Evolutionary conservation across 2,888 invertebrate species (phyloP), one percentile per base, ranked within the genome.

Genomic region (Sthenelais limicola): DNA sequence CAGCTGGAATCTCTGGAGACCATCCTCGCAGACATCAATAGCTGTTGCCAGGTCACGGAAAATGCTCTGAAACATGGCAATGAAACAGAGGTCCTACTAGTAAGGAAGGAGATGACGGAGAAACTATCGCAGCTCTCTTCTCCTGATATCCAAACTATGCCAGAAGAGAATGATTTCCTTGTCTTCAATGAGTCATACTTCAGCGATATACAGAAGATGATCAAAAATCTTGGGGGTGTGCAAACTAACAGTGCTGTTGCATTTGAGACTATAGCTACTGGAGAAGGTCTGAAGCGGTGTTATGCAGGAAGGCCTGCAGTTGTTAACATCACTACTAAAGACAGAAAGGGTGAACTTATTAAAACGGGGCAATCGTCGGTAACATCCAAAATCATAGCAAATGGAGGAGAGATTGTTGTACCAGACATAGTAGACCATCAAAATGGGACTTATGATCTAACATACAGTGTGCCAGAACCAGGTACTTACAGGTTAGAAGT

Each of bases 61-160:
- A 88, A 88, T 54, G 88, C 89, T 0, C 80, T 90, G n/a, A 83
- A 84, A 49, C 85, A 87, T 75, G 88, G 89, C 47, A 88, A 84
- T 74, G 89, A 88, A 74, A 89, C 88, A 28, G 89, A 89, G 77
- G 85, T 89, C 49, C 82, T 90, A 24, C 83, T 90, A 66, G 88
- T 89, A 47, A 88, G 87, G 80, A 90, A 89, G 74, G 89, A 90
- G 80, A 86, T 89, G 82, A 83, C 86, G 2, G 88, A 88, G 66
- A 85, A 88, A 70, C 81, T 89, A 49, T 82, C 86, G 69, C 87
- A 88, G 73, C 84, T 88, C 43, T 72, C 79, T n/a, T 70, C 77
- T 30, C 76, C 80, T 32, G 77, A 79, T 12, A 73, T 84, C 3
- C 83, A 85, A 71, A 82, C 80, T 67, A 80, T 81, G 62, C 86